Percentiles rank a stretch among this genome's conserved stretches.
Conservation (phyloP, 64 coral and sea anemone species). For the Pocillopora damicornis region DNA sequence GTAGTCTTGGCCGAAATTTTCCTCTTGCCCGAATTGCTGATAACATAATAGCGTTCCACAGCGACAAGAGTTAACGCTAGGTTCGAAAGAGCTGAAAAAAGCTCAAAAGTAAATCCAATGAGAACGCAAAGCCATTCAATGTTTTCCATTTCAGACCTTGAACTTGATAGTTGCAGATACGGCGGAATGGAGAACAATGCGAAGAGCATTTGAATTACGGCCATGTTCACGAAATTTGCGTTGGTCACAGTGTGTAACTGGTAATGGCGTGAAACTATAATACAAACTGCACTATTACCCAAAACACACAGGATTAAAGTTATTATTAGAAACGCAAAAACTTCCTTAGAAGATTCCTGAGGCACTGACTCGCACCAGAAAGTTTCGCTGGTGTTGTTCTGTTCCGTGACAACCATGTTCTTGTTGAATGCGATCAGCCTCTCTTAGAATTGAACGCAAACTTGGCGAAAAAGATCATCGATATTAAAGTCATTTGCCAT, state of each 20-base stretch:
- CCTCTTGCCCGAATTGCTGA: conserved; percentile 40
- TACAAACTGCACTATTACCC: conserved; percentile 61
- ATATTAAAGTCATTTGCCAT: neutral
- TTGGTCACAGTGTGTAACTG: conserved; percentile 82
- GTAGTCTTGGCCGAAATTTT: conserved; percentile 56
- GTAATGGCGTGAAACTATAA: conserved; percentile 83
- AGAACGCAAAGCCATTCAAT: conserved; percentile 6
- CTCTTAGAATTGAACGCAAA: neutral
- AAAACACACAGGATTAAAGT: conserved; percentile 49
- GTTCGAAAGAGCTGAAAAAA: conserved; percentile 61
- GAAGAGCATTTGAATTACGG: conserved; percentile 55
- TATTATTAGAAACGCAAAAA: conserved; percentile 15
- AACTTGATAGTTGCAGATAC: conserved; percentile 26
- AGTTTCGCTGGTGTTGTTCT: neutral
- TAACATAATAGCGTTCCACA: conserved; percentile 67
- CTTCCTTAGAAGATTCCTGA: neutral
- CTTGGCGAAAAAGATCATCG: neutral
- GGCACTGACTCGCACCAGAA: neutral
- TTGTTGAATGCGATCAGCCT: neutral
- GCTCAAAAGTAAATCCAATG: conserved; percentile 58
- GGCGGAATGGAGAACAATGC: conserved; percentile 54
- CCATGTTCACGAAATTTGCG: conserved; percentile 82
- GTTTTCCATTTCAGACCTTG: neutral
- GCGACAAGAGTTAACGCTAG: conserved; percentile 52
- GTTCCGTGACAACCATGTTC: neutral